Conservation (phyloP, 2,888 invertebrate genomes). For the Augiades crinisus region DNA sequence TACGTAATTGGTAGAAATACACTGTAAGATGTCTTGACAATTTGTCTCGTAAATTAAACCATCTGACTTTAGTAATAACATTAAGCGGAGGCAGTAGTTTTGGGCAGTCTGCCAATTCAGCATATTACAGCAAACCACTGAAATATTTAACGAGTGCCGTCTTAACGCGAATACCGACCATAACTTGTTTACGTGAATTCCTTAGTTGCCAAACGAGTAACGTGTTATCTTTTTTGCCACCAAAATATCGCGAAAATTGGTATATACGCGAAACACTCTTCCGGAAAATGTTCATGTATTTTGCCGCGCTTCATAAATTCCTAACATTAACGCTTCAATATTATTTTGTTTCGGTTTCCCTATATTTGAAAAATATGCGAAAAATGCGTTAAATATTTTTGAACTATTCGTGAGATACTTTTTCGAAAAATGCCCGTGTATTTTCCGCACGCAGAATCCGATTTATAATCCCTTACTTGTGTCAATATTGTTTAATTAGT, state of each 20-base stretch:
- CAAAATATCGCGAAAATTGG: slow-evolving; percentile 5
- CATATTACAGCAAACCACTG: slow-evolving; percentile 20
- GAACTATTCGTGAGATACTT: too few relatives aligned
- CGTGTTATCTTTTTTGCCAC: slow-evolving; percentile 4
- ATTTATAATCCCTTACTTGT: too few relatives aligned
- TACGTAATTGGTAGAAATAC: too few relatives aligned
- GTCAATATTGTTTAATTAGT: too few relatives aligned
- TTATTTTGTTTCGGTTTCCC: too few relatives aligned
- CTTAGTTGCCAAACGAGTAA: slow-evolving; percentile 18
- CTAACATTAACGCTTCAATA: too few relatives aligned
- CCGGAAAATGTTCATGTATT: not conserved
- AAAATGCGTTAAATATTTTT: too few relatives aligned
- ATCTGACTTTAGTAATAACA: slow-evolving; percentile 14
- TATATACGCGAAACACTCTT: too few relatives aligned
- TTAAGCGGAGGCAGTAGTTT: slow-evolving; percentile 7
- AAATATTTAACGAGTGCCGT: slow-evolving; percentile 23
- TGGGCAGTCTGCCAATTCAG: slow-evolving; percentile 20
- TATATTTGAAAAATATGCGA: too few relatives aligned
- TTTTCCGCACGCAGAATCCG: too few relatives aligned
- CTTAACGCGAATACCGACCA: slow-evolving; percentile 18
- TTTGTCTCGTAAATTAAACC: slow-evolving; percentile 4
- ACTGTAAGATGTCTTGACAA: not conserved
- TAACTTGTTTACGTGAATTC: slow-evolving; percentile 21
- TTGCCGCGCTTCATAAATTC: too few relatives aligned
- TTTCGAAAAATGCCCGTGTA: not conserved